These are phyloP conservation scores for Cetonia aurata DNA, from an alignment of 2,888 invertebrate genomes.

Conservation along the genomic window DNA sequence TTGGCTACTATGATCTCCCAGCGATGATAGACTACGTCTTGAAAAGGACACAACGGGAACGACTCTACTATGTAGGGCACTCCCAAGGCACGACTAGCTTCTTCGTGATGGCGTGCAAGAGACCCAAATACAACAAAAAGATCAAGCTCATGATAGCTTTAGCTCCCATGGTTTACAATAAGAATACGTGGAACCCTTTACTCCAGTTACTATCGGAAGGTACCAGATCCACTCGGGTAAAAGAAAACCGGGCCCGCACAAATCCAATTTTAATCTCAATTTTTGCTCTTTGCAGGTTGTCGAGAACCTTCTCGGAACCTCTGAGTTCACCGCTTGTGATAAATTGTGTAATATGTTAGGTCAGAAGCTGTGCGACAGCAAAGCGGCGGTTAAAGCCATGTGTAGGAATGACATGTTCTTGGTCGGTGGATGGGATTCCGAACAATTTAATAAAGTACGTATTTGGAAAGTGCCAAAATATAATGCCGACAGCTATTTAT, in stretches of 20 bases:
- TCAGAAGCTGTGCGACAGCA: conserved; percentile 69
- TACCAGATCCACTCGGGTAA: no score
- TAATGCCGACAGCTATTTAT: not conserved
- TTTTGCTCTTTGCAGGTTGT: conserved; percentile 15
- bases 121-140: conserved; percentile 70
- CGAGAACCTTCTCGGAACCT: conserved; percentile 28
- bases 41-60: conserved; percentile 68
- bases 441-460: conserved; percentile 61
- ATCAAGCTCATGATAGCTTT: conserved; percentile 69
- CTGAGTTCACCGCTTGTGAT: conserved; percentile 74
- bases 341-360: conserved; percentile 69
- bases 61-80: conserved; percentile 72
- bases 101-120: conserved; percentile 69
- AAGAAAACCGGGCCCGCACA: not conserved
- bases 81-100: conserved; percentile 73
- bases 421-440: conserved; percentile 69
- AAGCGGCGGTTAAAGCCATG: conserved; percentile 67
- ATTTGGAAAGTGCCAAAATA: not conserved
- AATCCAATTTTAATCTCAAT: not conserved
- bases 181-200: conserved; percentile 59
- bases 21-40: conserved; percentile 80
- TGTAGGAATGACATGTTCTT: conserved; percentile 61
- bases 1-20: conserved; percentile 81
- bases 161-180: conserved; percentile 72
- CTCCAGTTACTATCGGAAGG: conserved; percentile 23